phyloP scores from a whole-genome alignment of 2,888 invertebrate species.

The Parapristionchus giblindavisi region DNA sequence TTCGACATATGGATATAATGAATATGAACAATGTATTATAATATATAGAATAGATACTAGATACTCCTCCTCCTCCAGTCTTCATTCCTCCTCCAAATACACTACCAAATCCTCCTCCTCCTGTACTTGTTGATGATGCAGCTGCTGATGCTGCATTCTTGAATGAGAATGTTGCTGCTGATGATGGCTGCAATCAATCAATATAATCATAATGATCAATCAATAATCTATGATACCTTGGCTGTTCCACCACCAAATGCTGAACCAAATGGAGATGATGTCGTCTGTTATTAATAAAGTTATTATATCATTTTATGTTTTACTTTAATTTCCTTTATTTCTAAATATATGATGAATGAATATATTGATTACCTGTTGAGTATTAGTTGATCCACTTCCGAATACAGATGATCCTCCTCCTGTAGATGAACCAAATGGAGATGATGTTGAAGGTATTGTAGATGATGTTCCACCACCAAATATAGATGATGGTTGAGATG shows the following conservation, averaged over 20 bases:
- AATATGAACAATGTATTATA: background rate
- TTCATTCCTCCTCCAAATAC: no score
- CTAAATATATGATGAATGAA: background rate
- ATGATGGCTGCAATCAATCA: no score
- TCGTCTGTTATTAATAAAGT: background rate
- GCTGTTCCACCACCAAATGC: background rate
- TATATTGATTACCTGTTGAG: background rate
- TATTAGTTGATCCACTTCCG: constrained; percentile 22
- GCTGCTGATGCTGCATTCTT: no score
- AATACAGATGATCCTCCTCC: background rate
- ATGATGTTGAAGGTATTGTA: background rate
- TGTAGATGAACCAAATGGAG: background rate
- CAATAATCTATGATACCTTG: background rate
- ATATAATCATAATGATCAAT: background rate
- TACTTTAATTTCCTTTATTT: background rate
- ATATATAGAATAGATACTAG: no score
- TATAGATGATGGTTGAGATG: background rate
- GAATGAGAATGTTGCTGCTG: no score
- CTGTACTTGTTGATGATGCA: no score
- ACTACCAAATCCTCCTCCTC: no score
- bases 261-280: constrained; percentile 17
- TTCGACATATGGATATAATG: background rate
- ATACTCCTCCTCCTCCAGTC: no score
- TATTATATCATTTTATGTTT: background rate
- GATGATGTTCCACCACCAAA: constrained; percentile 3